phyloP scores from a whole-genome alignment of 1,140 invertebrate species.

The Protaetia brevitarsis region DNA sequence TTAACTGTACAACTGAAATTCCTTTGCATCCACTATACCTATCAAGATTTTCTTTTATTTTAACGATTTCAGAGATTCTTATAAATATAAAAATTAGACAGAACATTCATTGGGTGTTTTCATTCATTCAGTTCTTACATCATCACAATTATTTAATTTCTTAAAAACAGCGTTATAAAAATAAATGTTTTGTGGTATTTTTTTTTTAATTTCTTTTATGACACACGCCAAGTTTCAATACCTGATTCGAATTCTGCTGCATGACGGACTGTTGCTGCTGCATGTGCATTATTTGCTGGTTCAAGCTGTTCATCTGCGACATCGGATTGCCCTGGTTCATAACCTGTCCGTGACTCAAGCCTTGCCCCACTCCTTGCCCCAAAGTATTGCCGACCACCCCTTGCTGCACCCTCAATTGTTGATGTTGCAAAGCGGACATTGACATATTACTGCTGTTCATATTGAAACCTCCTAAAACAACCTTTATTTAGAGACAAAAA shows the following conservation, averaged over 20 bases:
- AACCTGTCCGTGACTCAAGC: conserved; percentile 34
- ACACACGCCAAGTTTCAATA: too few species aligned
- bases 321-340: conserved; percentile 35
- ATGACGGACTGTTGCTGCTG: conserved; percentile 60
- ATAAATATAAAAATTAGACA: too few species aligned
- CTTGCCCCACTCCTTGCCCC: conserved; percentile 36
- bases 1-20: too few species aligned
- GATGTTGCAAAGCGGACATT: conserved; percentile 44
- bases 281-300: conserved; percentile 51
- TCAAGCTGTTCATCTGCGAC: conserved; percentile 52
- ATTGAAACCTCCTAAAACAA: conserved; percentile 38
- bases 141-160: too few species aligned
- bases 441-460: conserved; percentile 45
- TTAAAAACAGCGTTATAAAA: too few species aligned
- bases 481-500: background rate
- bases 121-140: too few species aligned
- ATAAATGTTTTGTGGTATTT: too few species aligned
- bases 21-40: too few species aligned
- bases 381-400: conserved; percentile 36
- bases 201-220: too few species aligned
- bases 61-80: too few species aligned
- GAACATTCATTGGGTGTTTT: too few species aligned
- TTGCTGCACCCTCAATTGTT: conserved; percentile 45
- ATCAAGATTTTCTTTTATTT: too few species aligned
- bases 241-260: conserved; percentile 44